Percentiles rank a stretch among this genome's conserved stretches.
Conservation (phyloP, 2,113 vertebrate species). For the Formicarius rufipectus region DNA sequence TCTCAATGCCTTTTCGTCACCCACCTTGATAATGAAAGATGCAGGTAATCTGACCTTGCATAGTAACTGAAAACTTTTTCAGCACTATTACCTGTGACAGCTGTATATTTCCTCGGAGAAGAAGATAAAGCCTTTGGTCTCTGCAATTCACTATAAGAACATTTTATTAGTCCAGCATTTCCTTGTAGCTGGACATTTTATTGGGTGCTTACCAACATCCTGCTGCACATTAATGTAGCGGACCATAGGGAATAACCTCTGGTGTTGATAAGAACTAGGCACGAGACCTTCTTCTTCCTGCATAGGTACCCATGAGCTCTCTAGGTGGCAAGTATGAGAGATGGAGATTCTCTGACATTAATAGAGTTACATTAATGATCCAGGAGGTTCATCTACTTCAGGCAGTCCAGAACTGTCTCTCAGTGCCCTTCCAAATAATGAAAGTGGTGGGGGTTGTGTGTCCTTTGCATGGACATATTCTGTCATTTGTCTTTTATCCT, state of each 20-base stretch:
- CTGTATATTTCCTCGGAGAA: neutral
- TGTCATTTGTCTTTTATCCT: neutral
- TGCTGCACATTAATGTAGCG: neutral
- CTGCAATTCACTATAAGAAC: neutral
- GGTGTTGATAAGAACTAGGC: neutral
- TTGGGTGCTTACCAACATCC: neutral
- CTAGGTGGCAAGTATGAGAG: neutral
- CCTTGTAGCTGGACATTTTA: neutral
- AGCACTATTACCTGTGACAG: neutral
- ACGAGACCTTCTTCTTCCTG: neutral
- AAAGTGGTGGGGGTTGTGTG: neutral
- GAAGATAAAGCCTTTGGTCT: neutral
- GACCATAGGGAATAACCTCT: neutral
- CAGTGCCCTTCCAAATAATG: neutral
- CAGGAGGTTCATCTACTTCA: neutral
- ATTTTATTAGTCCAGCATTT: neutral
- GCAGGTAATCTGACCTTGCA: neutral
- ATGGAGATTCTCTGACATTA: neutral
- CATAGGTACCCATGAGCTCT: neutral
- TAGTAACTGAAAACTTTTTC: neutral
- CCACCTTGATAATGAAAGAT: neutral
- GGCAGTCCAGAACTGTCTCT: neutral
- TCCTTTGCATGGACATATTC: neutral
- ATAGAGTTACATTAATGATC: neutral
- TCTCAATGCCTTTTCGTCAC: neutral